Base-by-base conservation (phyloP, 1,140 invertebrate species). In the Drosophila navojoa region DNA sequence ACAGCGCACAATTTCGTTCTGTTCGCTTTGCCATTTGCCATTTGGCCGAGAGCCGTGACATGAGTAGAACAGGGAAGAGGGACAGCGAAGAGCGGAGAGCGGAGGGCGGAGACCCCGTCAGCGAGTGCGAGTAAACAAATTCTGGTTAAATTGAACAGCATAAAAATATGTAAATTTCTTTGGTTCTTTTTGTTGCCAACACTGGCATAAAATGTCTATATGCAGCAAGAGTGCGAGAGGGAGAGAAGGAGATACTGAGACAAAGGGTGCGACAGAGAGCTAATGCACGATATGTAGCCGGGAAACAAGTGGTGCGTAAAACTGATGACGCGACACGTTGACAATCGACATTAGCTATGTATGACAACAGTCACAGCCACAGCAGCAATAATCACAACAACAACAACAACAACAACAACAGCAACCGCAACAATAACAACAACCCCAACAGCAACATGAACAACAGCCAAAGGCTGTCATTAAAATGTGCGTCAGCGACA, bases 241-340 rank as follows among this genome's bases (percentile, higher is more conserved):
- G 7, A 13, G 10, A 11, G 35, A 11, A 10, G 3, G 7, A 40
- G 47, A 38, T 9, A 38, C 19, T 1, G 19, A 42, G 27, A 60
- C 54, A 38, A 2, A 4, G 35, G 4, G 35, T 11, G 35, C 1
- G 35, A 13, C 42, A 57, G 27, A 22, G 19, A 22, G 32, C 29
- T 40, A 29, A 38, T n/a, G n/a, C 27, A 13, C 40, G 16, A 38
- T 5, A 35, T 38, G 49, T 59, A 44, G 61, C 42, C n/a, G 40
- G 45, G 50, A 64, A 81, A 61, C 76, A 82, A 82, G 76, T 82
- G 79, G 79, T 76, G 79, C 79, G 79, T 82, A 82, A 82, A 82
- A 82, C 76, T 82, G 79, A 82, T 82, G 79, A 82, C 79, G 73
- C 77, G 79, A 82, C 79, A 78, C 79, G 79, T 82, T 82, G 79